Conservation (phyloP, 2,797 vertebrate species). For the Muscicapa comitata region DNA sequence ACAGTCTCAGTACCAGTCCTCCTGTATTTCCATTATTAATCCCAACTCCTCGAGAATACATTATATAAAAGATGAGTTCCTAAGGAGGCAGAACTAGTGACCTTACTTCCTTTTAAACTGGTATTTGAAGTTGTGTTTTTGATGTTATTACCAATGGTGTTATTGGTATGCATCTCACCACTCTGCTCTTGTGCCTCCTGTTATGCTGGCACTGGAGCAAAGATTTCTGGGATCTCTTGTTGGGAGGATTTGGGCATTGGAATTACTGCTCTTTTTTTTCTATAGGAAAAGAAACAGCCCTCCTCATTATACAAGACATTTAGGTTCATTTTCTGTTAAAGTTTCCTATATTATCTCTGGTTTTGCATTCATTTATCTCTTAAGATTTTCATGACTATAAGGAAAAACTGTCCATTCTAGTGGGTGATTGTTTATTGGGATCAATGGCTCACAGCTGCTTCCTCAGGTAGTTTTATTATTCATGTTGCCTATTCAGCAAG, state of each 20-base stretch:
- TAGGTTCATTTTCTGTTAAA: neutral
- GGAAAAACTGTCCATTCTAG: neutral
- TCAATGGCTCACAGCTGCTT: neutral
- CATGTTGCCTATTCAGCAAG: neutral
- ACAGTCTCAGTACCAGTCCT: neutral
- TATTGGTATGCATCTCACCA: neutral
- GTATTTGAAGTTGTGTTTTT: neutral
- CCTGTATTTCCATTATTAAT: neutral
- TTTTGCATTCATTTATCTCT: neutral
- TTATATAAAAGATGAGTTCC: neutral
- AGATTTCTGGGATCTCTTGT: neutral
- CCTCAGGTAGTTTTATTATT: neutral
- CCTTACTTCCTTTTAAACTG: neutral
- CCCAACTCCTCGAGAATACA: neutral
- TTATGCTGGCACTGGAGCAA: neutral
- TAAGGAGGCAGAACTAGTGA: neutral
- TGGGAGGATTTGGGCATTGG: neutral
- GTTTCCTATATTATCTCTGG: neutral
- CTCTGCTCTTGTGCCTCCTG: neutral
- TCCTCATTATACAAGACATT: neutral
- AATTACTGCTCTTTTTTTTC: neutral
- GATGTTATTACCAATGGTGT: neutral
- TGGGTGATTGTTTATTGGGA: neutral
- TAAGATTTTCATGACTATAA: neutral
- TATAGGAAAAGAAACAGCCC: neutral